A percentile compares a stretch with the other conserved stretches of the same genome.
These are phyloP conservation scores for Gambusia yucatana DNA, from an alignment of 2,797 vertebrate genomes.

Conservation along the genomic window DNA sequence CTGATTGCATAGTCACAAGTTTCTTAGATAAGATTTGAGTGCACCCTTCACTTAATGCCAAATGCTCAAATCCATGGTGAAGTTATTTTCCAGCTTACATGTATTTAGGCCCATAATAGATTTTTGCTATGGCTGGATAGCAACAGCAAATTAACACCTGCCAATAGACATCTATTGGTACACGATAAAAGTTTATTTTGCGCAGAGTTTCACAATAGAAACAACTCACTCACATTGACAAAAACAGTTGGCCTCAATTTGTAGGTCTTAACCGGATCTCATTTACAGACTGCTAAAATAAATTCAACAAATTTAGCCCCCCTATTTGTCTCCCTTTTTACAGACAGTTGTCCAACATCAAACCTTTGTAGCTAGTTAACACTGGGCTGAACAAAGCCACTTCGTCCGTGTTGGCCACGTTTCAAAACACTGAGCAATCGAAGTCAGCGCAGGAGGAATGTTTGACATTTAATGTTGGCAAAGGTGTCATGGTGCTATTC, in stretches of 20 bases:
- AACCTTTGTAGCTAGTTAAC: background rate
- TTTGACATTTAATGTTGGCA: no score
- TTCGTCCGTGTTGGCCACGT: no score
- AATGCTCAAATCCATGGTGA: conserved; percentile 3
- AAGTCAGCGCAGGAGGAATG: no score
- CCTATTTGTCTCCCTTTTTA: background rate
- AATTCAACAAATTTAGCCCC: background rate
- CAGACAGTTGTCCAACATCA: background rate
- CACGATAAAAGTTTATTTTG: no score
- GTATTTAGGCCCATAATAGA: background rate
- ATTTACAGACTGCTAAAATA: no score
- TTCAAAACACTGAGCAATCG: no score
- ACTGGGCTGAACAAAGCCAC: background rate
- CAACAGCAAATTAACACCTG: no score
- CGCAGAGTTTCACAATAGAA: background rate
- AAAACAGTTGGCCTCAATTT: background rate
- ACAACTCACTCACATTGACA: background rate
- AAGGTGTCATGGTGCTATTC: no score
- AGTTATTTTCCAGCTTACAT: background rate
- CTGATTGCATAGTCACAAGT: background rate
- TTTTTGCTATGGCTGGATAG: background rate
- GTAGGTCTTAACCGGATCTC: background rate
- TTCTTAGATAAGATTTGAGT: background rate
- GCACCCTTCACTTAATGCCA: conserved; percentile 15
- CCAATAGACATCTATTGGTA: no score